Conservation (phyloP, 2,113 vertebrate species). For the Trogon melanurus region DNA sequence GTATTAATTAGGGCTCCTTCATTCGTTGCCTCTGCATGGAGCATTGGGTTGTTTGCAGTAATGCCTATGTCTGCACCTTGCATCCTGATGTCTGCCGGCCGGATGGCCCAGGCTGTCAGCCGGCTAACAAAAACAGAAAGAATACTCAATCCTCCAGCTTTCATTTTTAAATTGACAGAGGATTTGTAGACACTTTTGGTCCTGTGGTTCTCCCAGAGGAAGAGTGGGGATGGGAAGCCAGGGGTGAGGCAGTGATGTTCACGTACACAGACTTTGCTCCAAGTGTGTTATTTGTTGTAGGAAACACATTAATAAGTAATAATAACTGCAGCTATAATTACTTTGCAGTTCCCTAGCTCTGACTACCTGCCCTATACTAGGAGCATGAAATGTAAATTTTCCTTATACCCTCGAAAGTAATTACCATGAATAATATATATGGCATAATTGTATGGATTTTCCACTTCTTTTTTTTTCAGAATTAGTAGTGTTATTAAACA, state of each 20-base stretch:
- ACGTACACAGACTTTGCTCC: neutral
- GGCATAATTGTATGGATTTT: neutral
- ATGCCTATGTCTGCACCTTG: fast-evolving
- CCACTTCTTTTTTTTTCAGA: neutral
- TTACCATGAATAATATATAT: neutral
- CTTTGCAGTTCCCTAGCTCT: neutral
- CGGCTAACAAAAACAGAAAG: neutral
- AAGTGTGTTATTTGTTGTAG: neutral
- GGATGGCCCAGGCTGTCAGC: neutral
- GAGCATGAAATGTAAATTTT: neutral
- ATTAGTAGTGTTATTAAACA: neutral
- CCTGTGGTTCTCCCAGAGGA: neutral
- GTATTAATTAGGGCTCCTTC: neutral
- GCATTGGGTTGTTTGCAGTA: neutral
- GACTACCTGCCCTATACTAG: neutral
- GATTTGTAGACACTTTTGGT: neutral
- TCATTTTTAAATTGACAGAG: neutral
- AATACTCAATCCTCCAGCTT: neutral
- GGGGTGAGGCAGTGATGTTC: neutral
- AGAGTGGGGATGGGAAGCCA: neutral
- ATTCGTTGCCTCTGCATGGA: neutral
- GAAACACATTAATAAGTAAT: neutral
- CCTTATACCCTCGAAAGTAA: neutral
- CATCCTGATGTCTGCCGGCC: neutral
- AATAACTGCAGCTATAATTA: neutral